Conservation (phyloP, 1,140 invertebrate genomes). For the Chironomus tepperi region DNA sequence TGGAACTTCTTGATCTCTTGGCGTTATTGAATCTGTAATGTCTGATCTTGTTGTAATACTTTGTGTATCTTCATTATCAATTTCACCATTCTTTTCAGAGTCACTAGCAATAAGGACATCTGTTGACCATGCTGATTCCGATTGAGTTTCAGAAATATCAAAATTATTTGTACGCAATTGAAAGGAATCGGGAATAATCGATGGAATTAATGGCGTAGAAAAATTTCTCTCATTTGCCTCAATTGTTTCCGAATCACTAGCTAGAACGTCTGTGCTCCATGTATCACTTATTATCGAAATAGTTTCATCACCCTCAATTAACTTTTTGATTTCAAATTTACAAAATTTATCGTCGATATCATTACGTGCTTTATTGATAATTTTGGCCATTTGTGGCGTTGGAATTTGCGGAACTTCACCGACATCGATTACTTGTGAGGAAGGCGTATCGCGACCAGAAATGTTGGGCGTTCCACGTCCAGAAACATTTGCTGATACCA, state of each 20-base stretch:
- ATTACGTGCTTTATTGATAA: conserved; percentile 68
- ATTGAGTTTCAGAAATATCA: conserved; percentile 83
- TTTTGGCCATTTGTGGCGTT: conserved; percentile 45
- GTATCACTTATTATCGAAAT: conserved; percentile 93
- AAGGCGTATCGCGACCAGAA: conserved; percentile 85
- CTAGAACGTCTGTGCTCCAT: conserved; percentile 94
- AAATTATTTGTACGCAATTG: conserved; percentile 24
- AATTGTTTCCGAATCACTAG: conserved; percentile 86
- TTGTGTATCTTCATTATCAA: conserved; percentile 70
- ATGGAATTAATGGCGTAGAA: conserved; percentile 38
- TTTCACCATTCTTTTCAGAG: conserved; percentile 83
- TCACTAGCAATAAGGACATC: conserved; percentile 86
- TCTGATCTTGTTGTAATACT: conserved; percentile 65
- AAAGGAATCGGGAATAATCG: conserved; percentile 34
- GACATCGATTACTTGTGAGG: conserved; percentile 81
- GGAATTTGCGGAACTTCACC: conserved; percentile 48
- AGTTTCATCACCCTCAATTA: conserved; percentile 84
- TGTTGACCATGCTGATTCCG: conserved; percentile 92
- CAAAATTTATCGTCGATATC: conserved; percentile 99
- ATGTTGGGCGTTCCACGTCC: conserved; percentile 71
- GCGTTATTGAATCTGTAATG: conserved; percentile 45
- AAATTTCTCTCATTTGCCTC: conserved; percentile 53
- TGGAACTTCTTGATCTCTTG: conserved; percentile 11
- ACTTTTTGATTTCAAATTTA: conserved; percentile 92
- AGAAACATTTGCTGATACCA: conserved; percentile 93